Conservation (phyloP, 2,797 vertebrate genomes). For the Sciaenops ocellatus region DNA sequence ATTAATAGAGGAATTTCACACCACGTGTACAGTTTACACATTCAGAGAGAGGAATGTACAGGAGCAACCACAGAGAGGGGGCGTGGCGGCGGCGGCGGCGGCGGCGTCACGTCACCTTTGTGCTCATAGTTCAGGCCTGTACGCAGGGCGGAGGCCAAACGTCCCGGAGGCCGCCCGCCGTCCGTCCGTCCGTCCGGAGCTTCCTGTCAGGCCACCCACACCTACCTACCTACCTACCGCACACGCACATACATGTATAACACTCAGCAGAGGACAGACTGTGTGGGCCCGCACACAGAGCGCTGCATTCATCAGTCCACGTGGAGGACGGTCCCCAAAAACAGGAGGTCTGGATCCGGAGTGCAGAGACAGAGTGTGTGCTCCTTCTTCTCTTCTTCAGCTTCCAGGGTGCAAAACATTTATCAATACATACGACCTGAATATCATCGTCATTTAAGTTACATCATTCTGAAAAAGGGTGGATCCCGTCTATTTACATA, state of each 20-base stretch:
- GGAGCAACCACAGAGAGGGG: conserved; percentile 85
- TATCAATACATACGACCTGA: conserved; percentile 84
- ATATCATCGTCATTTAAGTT: conserved; percentile 79
- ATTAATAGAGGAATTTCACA: conserved; percentile 95
- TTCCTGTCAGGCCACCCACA: conserved; percentile 65
- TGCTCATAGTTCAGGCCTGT: conserved; percentile 85
- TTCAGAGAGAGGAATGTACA: conserved; percentile 93
- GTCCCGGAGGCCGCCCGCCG: conserved; percentile 46
- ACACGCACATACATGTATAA: conserved; percentile 54
- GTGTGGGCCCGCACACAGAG: conserved; percentile 78
- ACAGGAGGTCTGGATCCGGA: conserved; percentile 69
- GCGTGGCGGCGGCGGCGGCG: conserved; percentile 55
- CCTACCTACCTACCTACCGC: conserved; percentile 27
- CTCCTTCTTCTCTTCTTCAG: conserved; percentile 47
- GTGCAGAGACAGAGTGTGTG: conserved; percentile 60
- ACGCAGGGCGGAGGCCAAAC: conserved; percentile 66
- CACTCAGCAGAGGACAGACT: conserved; percentile 72
- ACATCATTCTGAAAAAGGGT: conserved; percentile 76
- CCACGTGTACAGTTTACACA: conserved; percentile 94
- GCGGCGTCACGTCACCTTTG: conserved; percentile 74
- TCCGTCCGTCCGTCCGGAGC: conserved; percentile 15
- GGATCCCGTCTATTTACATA: conserved; percentile 81
- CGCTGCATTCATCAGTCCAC: conserved; percentile 60
- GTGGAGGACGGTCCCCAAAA: conserved; percentile 68
- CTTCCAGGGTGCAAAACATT: conserved; percentile 82